These are phyloP conservation scores for Pipistrellus pygmaeus DNA, from an alignment of 2,797 vertebrate species.

Conservation along the genomic window DNA sequence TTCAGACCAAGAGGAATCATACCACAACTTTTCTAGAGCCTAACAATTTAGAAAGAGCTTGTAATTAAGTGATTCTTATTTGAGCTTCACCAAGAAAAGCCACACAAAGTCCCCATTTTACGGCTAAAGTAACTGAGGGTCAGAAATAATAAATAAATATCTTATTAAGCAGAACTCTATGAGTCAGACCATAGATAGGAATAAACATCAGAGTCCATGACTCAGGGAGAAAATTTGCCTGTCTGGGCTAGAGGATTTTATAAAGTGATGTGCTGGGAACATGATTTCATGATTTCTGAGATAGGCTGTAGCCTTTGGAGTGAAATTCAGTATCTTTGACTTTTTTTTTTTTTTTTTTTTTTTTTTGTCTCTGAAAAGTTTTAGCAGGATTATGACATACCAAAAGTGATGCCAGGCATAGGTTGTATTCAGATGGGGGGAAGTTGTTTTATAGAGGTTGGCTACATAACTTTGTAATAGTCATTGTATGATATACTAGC, in stretches of 20 bases:
- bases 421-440: background rate
- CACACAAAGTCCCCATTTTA: background rate
- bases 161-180: background rate
- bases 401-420: background rate
- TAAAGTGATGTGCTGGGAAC: background rate
- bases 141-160: background rate
- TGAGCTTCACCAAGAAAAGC: background rate
- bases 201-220: background rate
- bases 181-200: background rate
- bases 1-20: background rate
- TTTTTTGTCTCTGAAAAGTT: background rate
- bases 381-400: background rate
- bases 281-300: slow-evolving; percentile 6
- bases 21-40: background rate
- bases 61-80: background rate
- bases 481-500: background rate
- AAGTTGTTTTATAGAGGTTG: background rate
- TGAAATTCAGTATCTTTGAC: background rate
- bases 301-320: background rate
- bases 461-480: background rate
- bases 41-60: slow-evolving; percentile 59
- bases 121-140: background rate
- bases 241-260: background rate
- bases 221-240: background rate
- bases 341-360: background rate